These are phyloP conservation scores for Phymastichus coffea DNA, from an alignment of 1,140 invertebrate species.

Conservation along the genomic window DNA sequence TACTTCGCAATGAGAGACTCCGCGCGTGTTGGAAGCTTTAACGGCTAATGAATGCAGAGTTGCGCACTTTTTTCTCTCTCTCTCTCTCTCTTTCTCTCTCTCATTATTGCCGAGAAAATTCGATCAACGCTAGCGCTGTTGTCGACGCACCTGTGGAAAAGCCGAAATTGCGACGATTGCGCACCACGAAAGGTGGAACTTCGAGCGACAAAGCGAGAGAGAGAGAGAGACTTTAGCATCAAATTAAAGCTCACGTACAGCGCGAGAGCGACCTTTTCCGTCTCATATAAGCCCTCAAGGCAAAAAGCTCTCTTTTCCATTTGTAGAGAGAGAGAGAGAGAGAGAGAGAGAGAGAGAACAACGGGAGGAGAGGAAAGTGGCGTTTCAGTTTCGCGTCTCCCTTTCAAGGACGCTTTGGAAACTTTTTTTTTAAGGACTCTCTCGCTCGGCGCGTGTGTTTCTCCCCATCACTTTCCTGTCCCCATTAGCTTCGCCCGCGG, in stretches of 20 bases:
- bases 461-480: neutral
- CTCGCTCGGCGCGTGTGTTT: neutral
- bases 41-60: too few species aligned
- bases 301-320: constrained; percentile 31
- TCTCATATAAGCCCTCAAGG: too few species aligned
- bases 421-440: neutral
- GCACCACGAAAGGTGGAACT: too few species aligned
- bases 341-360: neutral
- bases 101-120: too few species aligned
- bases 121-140: too few species aligned
- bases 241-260: constrained; percentile 10
- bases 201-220: neutral
- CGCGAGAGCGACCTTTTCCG: neutral
- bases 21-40: too few species aligned
- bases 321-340: neutral
- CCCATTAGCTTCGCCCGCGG: constrained; percentile 8
- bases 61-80: too few species aligned
- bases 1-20: too few species aligned
- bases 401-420: neutral
- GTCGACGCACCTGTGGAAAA: too few species aligned
- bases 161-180: too few species aligned
- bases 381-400: neutral
- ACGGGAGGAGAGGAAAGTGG: neutral
- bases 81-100: too few species aligned
- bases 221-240: neutral